These are phyloP conservation scores for Uloborus diversus DNA, from an alignment of 1,140 invertebrate genomes.

Conservation along the genomic window DNA sequence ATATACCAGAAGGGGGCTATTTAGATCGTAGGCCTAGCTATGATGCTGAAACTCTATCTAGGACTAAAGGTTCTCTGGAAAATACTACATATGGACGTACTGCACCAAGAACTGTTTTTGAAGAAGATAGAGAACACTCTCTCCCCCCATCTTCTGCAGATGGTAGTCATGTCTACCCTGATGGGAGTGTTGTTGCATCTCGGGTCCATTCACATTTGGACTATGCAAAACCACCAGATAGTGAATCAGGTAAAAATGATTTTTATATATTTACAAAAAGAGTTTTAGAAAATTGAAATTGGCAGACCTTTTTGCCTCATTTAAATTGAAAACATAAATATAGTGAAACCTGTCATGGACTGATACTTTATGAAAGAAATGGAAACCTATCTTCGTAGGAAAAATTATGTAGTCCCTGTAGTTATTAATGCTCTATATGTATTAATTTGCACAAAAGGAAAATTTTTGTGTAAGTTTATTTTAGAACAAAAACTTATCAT, in stretches of 20 bases:
- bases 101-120: slow-evolving; percentile 31
- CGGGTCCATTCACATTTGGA: slow-evolving; percentile 51
- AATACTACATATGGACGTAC: slow-evolving; percentile 25
- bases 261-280: not conserved
- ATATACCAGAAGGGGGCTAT: slow-evolving; percentile 60
- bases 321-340: no score
- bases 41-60: slow-evolving; percentile 58
- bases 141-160: slow-evolving; percentile 8
- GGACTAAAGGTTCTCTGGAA: slow-evolving; percentile 15
- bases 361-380: no score
- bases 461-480: no score
- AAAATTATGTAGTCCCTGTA: no score
- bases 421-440: no score
- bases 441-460: no score
- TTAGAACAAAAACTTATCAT: no score
- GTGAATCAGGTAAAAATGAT: slow-evolving; percentile 36
- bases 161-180: no score
- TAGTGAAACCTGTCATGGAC: no score
- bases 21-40: slow-evolving; percentile 60
- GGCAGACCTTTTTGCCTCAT: no score
- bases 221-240: slow-evolving; percentile 47
- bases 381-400: no score
- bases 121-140: slow-evolving; percentile 25
- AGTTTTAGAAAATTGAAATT: no score
- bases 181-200: slow-evolving; percentile 36